These are phyloP conservation scores for Charaxes varanes DNA, from an alignment of 1,140 invertebrate genomes.

Conservation along the genomic window DNA sequence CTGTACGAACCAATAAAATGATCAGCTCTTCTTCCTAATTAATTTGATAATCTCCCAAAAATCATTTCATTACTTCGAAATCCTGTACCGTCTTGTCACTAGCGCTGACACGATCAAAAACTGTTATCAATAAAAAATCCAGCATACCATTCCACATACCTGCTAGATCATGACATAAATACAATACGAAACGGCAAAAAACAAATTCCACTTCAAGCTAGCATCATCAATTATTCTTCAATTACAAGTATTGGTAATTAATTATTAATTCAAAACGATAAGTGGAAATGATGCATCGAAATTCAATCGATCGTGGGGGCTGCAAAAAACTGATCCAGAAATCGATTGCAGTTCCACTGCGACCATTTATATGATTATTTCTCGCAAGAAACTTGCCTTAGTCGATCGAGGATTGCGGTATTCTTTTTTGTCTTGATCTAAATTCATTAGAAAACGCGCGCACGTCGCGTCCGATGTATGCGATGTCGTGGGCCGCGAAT, in stretches of 20 bases:
- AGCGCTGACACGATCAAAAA: no score
- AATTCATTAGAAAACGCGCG: conserved; percentile 55
- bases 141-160: no score
- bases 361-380: conserved; percentile 34
- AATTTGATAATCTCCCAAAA: no score
- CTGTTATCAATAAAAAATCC: no score
- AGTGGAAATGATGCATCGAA: conserved; percentile 24
- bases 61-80: no score
- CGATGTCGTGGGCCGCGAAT: conserved; percentile 34
- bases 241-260: conserved; percentile 20
- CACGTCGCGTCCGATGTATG: conserved; percentile 38
- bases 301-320: conserved; percentile 10
- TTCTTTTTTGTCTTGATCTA: conserved; percentile 52
- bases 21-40: not conserved
- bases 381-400: conserved; percentile 34
- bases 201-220: not conserved
- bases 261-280: conserved; percentile 24
- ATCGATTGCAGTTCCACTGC: conserved; percentile 19
- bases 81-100: no score
- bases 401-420: conserved; percentile 30
- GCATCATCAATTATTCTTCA: conserved; percentile 16
- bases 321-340: conserved; percentile 28
- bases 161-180: conserved; percentile 7
- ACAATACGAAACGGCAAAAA: conserved; percentile 1
- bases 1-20: no score